phyloP scores from a whole-genome alignment of 2,113 vertebrate genomes.

The Thryonomys swinderianus region DNA sequence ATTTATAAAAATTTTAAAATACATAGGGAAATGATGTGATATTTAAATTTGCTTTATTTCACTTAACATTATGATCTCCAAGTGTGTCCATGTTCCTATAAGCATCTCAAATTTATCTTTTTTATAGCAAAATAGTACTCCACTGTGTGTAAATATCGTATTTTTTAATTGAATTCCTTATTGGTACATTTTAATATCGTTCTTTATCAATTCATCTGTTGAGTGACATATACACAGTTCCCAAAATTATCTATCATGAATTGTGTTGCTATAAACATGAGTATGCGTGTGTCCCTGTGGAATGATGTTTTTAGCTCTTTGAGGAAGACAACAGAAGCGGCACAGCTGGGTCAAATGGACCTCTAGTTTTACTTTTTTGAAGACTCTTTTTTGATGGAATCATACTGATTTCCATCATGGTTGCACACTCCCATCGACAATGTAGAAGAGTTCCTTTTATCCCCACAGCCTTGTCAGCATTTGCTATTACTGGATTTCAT shows the following conservation, averaged over 20 bases:
- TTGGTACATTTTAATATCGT: too few species aligned
- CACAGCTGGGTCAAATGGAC: not conserved
- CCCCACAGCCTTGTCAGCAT: not conserved
- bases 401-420: not conserved
- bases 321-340: not conserved
- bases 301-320: not conserved
- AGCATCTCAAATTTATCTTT: not conserved
- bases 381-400: too few species aligned
- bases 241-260: not conserved
- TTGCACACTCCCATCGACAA: not conserved
- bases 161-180: too few species aligned
- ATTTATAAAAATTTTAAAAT: constrained; percentile 47
- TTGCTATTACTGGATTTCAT: not conserved
- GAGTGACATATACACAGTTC: not conserved
- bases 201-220: not conserved
- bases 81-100: not conserved
- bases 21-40: not conserved
- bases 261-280: not conserved
- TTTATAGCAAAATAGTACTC: not conserved
- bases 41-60: not conserved
- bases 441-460: not conserved
- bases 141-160: not conserved
- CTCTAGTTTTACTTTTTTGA: not conserved
- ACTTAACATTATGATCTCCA: not conserved
- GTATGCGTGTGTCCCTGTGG: not conserved